Base-by-base conservation (phyloP, 1,140 invertebrate genomes). In the Tetranychus urticae region DNA sequence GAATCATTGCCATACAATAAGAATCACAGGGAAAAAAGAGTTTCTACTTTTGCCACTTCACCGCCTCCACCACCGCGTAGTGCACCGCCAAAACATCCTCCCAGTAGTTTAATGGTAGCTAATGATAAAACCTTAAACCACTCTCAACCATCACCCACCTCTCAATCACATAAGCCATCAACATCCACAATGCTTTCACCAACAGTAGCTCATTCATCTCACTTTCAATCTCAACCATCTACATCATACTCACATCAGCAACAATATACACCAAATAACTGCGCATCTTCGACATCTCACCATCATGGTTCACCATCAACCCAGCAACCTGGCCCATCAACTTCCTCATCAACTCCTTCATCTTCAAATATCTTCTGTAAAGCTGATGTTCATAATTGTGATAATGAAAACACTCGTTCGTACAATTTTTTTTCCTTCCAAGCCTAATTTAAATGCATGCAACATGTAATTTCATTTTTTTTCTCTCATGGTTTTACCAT, bases 261-360 rank as follows among this genome's bases (percentile, higher is more conserved):
- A 31, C 46, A 47, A 14, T n/a, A n/a, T 14, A 52, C 31, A n/a
- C n/a, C n/a, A 52, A 52, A 31, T 33, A 13, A 33, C 7, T n/a
- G 13, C 46, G 13, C 31, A 23, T n/a, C 50, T 8, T 31, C 50
- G 39, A 42, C 39, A 42, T 5, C 39, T 42, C n/a, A 52, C n/a
- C 31, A n/a, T 52, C 50, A 52, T n/a, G 13, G 7, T 1, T 14
- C 6, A 50, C 6, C 48, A n/a, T 10, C 39, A 42, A 5, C 39
- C 39, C 39, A 42, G 10, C 39, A 42, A 6, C 5, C 5, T 42
- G 10, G 5, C 5, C 10, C 39, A 42, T 6, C 39, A 42, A 42
- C 39, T 6, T 42, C 39, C 10, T 42, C 39, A 31, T 52, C 50
- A 13, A 7, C 72, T 90, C 39, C 45, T 46, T 31, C 37, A 33